Conservation (phyloP, 1,140 invertebrate genomes). For the Oncopodura yosiiana region DNA sequence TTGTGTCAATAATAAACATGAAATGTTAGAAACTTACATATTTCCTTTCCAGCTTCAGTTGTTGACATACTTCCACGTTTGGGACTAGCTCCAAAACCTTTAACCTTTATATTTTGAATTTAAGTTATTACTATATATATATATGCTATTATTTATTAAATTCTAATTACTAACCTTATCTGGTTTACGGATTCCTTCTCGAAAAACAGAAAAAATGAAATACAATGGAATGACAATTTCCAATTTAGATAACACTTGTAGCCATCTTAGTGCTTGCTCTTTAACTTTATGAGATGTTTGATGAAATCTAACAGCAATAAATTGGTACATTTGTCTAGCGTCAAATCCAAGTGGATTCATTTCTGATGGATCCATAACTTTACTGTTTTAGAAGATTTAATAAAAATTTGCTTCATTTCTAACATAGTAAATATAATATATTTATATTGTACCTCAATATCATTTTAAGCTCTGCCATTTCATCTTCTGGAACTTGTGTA, state of each 20-base stretch:
- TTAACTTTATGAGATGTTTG: slow-evolving; percentile 77
- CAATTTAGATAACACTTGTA: slow-evolving; percentile 79
- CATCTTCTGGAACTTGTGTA: slow-evolving; percentile 85
- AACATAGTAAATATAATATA: slow-evolving; percentile 11
- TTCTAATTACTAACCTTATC: no score
- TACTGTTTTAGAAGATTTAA: slow-evolving; percentile 54
- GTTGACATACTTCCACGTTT: slow-evolving; percentile 31
- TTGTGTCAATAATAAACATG: no score
- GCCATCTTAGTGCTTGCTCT: slow-evolving; percentile 87
- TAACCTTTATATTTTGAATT: no score
- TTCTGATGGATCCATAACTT: slow-evolving; percentile 92
- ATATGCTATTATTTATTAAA: no score
- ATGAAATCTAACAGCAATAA: slow-evolving; percentile 76
- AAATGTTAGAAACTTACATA: slow-evolving; percentile 10
- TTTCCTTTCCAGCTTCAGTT: slow-evolving; percentile 23
- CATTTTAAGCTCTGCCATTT: slow-evolving; percentile 81
- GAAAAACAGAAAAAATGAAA: slow-evolving; percentile 79
- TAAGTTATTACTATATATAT: no score
- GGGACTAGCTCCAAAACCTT: slow-evolving; percentile 28
- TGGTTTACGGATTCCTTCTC: slow-evolving; percentile 57
- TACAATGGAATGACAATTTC: slow-evolving; percentile 79
- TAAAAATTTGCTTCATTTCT: background rate
- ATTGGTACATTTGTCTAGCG: slow-evolving; percentile 87
- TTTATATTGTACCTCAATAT: slow-evolving; percentile 56
- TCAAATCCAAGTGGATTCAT: slow-evolving; percentile 91